These are phyloP conservation scores for Zeus faber DNA, from an alignment of 2,113 vertebrate genomes.

Conservation along the genomic window DNA sequence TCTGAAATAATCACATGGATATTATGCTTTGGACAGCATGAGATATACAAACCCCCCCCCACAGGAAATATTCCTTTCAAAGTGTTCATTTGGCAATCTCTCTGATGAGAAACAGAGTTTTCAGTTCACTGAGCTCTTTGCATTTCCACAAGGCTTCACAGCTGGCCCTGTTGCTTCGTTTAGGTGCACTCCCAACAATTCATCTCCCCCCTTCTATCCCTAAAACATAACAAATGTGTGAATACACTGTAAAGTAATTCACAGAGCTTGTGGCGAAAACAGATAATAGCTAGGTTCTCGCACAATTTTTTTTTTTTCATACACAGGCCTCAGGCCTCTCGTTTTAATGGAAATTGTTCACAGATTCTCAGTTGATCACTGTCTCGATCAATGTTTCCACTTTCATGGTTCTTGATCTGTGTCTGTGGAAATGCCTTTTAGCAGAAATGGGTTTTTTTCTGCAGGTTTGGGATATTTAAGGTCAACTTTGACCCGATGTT, in stretches of 20 bases:
- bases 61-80: no score
- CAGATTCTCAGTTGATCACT: conserved; percentile 44
- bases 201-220: conserved; percentile 21
- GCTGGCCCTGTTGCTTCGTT: conserved; percentile 51
- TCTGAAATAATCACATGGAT: no score
- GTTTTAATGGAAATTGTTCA: conserved; percentile 54
- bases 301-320: conserved; percentile 5
- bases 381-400: conserved; percentile 19
- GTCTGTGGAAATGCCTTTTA: neutral
- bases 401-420: conserved; percentile 11
- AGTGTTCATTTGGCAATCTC: no score
- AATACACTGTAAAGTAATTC: conserved; percentile 34
- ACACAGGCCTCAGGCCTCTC: conserved; percentile 41
- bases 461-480: neutral
- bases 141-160: conserved; percentile 8
- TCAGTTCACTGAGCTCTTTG: neutral
- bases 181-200: conserved; percentile 32
- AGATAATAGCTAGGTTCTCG: conserved; percentile 42
- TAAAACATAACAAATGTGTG: conserved; percentile 26
- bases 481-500: neutral
- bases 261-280: conserved; percentile 28
- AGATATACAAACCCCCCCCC: no score
- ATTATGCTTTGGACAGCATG: no score
- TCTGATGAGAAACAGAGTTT: no score
- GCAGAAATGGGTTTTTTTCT: neutral